Evolutionary conservation across 1,140 invertebrate species (phyloP), one percentile per base, ranked within the genome.

Genomic region (Nymphalis io): DNA sequence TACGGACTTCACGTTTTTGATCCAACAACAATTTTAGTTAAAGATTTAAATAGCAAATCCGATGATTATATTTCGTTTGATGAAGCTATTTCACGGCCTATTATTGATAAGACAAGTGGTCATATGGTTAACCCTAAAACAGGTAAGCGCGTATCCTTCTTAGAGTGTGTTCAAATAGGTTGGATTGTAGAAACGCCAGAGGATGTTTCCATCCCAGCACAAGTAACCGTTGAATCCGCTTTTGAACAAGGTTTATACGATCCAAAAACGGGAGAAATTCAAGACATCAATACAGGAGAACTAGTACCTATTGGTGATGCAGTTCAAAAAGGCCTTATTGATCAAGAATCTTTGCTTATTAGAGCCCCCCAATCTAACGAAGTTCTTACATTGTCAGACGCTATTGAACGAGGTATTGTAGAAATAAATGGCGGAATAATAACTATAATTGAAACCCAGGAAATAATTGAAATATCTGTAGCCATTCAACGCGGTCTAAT

Each of bases 91-190:
- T 93, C 95, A 60, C 93, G 93, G 72, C 94, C 95, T 2, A 83
- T 97, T 18, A 93, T 98, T 60, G 95, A 98, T 88, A 93, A 94
- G 82, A 94, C 94, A 67, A 93, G 94, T 1, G 96, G 96, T 10
- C 93, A 96, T 76, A 95, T 98, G 94, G 94, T 97, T 4, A 96
- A 98, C 92, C 94, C 95, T 11, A 95, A 95, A 85, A 96, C 94
- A 21, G 96, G 96, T 10, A 95, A 95, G 82, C 93, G 94, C 60
- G 93, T 98, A 46, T 94, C 96, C 5, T 97, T 98, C 88, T 95
- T 97, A 88, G 96, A 98, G 83, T 97, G 97, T 70, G 93, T 98
- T 42, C 94, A 95, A 79, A 87, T 94, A 48, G 93, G 93, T 44
- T 94, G 95, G 93, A 95, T 96, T 70, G 94, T 95, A 44, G 93